These are phyloP conservation scores for Drosophila bunnanda DNA, from an alignment of 2,888 invertebrate genomes.

Conservation along the genomic window DNA sequence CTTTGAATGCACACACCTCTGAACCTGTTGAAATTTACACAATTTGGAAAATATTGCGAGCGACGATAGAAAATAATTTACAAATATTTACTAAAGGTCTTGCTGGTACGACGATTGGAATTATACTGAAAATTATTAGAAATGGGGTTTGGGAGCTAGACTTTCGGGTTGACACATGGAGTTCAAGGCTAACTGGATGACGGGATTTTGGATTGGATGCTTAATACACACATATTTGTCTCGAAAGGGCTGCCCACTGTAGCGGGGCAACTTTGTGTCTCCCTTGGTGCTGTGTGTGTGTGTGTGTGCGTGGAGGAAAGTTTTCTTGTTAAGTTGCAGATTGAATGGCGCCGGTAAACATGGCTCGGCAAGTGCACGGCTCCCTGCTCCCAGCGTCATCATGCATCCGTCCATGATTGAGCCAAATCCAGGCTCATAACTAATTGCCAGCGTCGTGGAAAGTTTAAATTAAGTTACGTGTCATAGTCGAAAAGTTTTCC, in stretches of 20 bases:
- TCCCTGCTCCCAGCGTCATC: not conserved
- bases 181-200: not conserved
- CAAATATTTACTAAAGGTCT: too few species aligned
- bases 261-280: constrained; percentile 3
- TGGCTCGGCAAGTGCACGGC: constrained; percentile 13
- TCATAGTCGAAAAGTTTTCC: constrained; percentile 64
- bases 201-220: not conserved
- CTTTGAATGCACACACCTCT: too few species aligned
- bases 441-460: constrained; percentile 57
- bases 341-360: constrained; percentile 42
- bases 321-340: constrained; percentile 45
- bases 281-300: not conserved
- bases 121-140: too few species aligned
- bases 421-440: constrained; percentile 54
- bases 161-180: not conserved
- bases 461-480: constrained; percentile 72
- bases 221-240: not conserved
- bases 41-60: too few species aligned
- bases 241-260: not conserved
- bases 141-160: too few species aligned
- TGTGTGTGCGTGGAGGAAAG: constrained; percentile 22
- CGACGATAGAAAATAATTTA: too few species aligned
- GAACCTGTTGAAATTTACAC: too few species aligned
- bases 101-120: too few species aligned
- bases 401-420: constrained; percentile 37